Evolutionary conservation across 2,113 vertebrate species (phyloP).

Genomic region (Morone chrysops): DNA sequence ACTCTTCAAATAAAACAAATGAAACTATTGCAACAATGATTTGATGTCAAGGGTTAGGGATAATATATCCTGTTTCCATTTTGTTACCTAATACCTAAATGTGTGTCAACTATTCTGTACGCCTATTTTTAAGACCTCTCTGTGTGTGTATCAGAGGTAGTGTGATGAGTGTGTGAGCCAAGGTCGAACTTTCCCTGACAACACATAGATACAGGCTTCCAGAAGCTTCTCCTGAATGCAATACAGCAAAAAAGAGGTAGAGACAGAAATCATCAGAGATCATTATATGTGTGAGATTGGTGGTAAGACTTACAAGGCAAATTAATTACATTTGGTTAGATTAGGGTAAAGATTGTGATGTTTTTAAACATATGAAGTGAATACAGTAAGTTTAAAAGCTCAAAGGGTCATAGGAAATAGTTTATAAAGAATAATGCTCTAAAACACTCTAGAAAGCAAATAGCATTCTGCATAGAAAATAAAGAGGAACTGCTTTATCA

Average conservation of each 20-base stretch:
- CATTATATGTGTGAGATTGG: too few relatives aligned
- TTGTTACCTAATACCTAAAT: neutral
- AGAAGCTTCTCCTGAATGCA: neutral
- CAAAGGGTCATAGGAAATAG: neutral
- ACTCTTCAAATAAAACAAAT: too few relatives aligned
- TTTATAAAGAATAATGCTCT: neutral
- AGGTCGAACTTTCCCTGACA: slow-evolving; percentile 7
- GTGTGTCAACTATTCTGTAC: neutral
- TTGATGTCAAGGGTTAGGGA: neutral
- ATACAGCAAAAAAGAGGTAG: neutral
- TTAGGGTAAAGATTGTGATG: neutral
- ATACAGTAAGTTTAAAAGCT: neutral
- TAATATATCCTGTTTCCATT: neutral
- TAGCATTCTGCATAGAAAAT: neutral
- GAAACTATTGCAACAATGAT: neutral
- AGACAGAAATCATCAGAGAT: too few relatives aligned
- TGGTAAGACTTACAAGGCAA: too few relatives aligned
- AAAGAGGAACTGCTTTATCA: slow-evolving; percentile 4
- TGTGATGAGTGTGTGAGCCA: slow-evolving; percentile 14
- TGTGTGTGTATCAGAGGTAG: slow-evolving; percentile 4
- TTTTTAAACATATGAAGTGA: neutral
- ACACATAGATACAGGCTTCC: neutral
- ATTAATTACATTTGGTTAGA: neutral
- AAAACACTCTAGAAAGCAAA: neutral
- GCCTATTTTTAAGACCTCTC: slow-evolving; percentile 21